These are phyloP conservation scores for Poecilia wingei DNA, from an alignment of 2,797 vertebrate genomes.

Conservation along the genomic window DNA sequence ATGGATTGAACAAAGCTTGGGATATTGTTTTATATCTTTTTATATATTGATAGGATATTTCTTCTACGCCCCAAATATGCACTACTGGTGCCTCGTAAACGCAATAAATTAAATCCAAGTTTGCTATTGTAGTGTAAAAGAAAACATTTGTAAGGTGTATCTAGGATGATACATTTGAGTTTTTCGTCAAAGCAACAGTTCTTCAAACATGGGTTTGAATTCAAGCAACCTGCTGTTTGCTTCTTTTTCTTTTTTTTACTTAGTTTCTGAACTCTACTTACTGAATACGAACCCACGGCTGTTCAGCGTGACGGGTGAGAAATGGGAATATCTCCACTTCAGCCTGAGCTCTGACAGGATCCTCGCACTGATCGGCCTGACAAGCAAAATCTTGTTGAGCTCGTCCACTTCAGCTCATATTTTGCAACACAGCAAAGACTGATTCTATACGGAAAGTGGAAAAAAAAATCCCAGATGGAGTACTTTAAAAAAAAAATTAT, in stretches of 20 bases:
- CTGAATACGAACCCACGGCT: slow-evolving; percentile 21
- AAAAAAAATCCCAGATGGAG: slow-evolving; percentile 12
- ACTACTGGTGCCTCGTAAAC: background rate
- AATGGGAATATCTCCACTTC: slow-evolving; percentile 52
- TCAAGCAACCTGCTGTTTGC: background rate
- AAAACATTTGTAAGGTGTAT: background rate
- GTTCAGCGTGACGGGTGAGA: slow-evolving; percentile 36
- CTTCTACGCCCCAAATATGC: background rate
- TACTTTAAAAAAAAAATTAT: background rate
- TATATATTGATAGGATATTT: background rate
- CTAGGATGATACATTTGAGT: background rate
- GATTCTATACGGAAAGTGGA: slow-evolving; percentile 9
- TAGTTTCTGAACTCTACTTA: slow-evolving; percentile 46
- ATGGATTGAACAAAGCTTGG: background rate
- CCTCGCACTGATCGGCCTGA: slow-evolving; percentile 36
- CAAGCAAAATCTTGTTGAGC: slow-evolving; percentile 47
- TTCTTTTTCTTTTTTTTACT: slow-evolving; percentile 19
- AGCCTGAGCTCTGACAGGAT: slow-evolving; percentile 27
- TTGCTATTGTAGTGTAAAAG: background rate
- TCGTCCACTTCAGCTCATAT: slow-evolving; percentile 31
- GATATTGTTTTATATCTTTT: background rate
- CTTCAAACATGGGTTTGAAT: background rate
- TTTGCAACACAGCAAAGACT: slow-evolving; percentile 14
- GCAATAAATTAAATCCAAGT: background rate
- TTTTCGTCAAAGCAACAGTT: background rate